Evolutionary conservation across 1,140 invertebrate genomes (phyloP).

Genomic region (Zaprionus capensis): DNA sequence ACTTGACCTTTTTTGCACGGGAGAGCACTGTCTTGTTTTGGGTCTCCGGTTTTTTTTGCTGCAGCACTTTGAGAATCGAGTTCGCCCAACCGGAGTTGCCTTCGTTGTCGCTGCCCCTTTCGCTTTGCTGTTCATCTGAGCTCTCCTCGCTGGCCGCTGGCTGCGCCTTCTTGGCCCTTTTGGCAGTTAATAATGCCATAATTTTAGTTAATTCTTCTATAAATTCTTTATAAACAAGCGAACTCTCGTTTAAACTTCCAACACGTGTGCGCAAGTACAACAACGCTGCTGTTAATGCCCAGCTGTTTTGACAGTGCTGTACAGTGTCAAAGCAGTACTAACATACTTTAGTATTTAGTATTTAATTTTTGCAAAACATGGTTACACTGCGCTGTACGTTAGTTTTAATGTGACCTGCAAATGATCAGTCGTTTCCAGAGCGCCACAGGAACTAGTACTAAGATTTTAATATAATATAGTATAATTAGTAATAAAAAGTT

Average conservation of each 20-base stretch:
- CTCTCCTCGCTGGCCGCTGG: constrained; percentile 36
- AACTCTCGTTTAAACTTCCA: neutral
- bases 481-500: no score
- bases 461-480: no score
- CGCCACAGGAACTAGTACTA: no score
- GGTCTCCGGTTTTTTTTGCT: constrained; percentile 48
- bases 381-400: neutral
- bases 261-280: constrained; percentile 30
- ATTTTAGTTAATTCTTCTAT: constrained; percentile 1
- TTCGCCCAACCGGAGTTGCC: constrained; percentile 67
- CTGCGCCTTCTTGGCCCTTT: constrained; percentile 18
- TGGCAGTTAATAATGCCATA: constrained; percentile 55
- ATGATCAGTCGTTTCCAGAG: no score
- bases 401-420: no score
- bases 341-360: neutral
- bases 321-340: neutral
- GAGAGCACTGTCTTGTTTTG: constrained; percentile 53
- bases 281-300: neutral
- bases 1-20: constrained; percentile 48
- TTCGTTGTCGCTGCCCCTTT: constrained; percentile 33
- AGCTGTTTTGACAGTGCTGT: constrained; percentile 7
- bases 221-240: constrained; percentile 20
- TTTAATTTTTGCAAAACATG: neutral
- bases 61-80: constrained; percentile 60
- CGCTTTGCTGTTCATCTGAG: constrained; percentile 35